Conservation (phyloP, 2,113 vertebrate species). For the Penelope pileata region DNA sequence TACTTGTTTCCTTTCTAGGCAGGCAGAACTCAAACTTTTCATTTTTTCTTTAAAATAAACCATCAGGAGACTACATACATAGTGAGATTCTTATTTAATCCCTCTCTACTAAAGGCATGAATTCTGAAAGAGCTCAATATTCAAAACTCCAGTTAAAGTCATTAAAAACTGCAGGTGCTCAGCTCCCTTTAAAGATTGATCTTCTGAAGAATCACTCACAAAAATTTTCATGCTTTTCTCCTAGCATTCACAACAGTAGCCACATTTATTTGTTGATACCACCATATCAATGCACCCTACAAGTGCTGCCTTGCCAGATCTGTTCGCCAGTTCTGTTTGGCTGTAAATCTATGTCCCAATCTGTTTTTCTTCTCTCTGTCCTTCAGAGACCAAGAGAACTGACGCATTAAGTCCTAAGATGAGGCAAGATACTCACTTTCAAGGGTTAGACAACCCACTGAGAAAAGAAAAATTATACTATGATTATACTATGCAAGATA, state of each 20-base stretch:
- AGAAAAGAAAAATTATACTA: background rate
- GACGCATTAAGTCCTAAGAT: background rate
- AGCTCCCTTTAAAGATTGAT: background rate
- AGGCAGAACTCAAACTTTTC: background rate
- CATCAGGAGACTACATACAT: background rate
- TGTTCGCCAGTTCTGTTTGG: background rate
- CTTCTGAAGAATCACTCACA: background rate
- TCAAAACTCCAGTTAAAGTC: background rate
- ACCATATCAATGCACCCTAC: background rate
- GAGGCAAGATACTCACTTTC: background rate
- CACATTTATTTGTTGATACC: background rate
- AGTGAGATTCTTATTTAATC: background rate
- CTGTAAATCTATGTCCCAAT: background rate
- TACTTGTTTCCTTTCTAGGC: background rate
- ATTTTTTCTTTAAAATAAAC: slow-evolving; percentile 24
- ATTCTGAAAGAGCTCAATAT: background rate
- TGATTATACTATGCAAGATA: background rate
- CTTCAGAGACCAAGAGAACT: background rate
- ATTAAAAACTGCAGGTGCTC: background rate
- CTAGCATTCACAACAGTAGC: background rate
- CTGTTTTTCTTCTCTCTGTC: background rate
- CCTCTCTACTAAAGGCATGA: background rate
- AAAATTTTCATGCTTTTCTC: background rate
- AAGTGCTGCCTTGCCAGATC: background rate
- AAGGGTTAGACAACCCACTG: background rate